phyloP scores from a whole-genome alignment of 2,888 invertebrate genomes.

The Diaprepes abbreviatus region DNA sequence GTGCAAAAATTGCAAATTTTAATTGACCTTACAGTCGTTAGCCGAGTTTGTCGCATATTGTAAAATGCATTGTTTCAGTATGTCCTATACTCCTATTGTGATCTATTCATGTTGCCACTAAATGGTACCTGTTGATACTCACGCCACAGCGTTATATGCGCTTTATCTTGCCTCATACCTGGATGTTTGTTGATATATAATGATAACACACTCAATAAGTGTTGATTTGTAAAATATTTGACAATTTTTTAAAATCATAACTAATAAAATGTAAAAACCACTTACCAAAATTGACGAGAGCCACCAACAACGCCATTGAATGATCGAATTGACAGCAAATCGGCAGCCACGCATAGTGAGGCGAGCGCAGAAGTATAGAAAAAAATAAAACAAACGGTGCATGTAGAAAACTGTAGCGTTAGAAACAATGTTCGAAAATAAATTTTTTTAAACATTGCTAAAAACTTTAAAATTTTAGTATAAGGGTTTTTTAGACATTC shows the following conservation, averaged over 20 bases:
- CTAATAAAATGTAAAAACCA: constrained; percentile 49
- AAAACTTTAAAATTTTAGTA: constrained; percentile 22
- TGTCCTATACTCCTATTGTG: too few relatives aligned
- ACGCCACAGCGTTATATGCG: too few relatives aligned
- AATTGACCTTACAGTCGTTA: too few relatives aligned
- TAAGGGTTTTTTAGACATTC: too few relatives aligned
- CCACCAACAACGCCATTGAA: constrained; percentile 51
- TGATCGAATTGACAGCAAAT: constrained; percentile 35
- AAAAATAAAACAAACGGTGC: constrained; percentile 68
- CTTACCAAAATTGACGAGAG: constrained; percentile 65
- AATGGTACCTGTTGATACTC: too few relatives aligned
- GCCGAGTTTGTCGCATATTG: too few relatives aligned
- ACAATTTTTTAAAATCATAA: constrained; percentile 4
- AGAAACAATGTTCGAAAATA: constrained; percentile 51
- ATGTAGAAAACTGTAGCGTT: constrained; percentile 66
- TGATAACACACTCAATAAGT: too few relatives aligned
- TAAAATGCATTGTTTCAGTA: too few relatives aligned
- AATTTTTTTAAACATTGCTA: constrained; percentile 29
- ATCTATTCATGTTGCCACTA: too few relatives aligned
- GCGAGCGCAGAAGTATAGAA: constrained; percentile 69
- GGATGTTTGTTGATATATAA: too few relatives aligned
- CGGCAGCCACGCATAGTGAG: constrained; percentile 67
- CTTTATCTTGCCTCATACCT: too few relatives aligned
- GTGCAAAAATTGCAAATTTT: too few relatives aligned
- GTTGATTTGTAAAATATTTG: constrained; percentile 33